phyloP scores from a whole-genome alignment of 2,797 vertebrate species.

The Acanthurus leucopareius region DNA sequence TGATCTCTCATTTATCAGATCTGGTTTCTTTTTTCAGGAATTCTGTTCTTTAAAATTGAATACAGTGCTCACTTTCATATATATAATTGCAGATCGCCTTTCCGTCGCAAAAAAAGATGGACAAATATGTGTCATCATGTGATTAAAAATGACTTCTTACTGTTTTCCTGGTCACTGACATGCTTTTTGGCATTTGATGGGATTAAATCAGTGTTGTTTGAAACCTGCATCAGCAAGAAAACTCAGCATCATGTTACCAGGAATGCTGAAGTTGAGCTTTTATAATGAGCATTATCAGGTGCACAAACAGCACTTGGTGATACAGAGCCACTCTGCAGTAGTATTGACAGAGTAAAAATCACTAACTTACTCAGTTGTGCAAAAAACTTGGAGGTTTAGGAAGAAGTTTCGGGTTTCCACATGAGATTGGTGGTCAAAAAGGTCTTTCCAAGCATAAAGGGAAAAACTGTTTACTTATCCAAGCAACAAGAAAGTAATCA shows the following conservation, averaged over 20 bases:
- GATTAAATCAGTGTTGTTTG: constrained; percentile 5
- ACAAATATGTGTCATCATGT: background rate
- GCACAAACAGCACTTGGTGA: constrained; percentile 43
- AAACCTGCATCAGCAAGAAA: constrained; percentile 38
- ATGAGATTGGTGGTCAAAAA: constrained; percentile 20
- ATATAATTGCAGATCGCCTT: background rate
- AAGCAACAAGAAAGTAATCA: constrained; percentile 29
- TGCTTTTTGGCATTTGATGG: constrained; percentile 1
- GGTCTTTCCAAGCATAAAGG: constrained; percentile 19
- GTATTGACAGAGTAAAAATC: constrained; percentile 41
- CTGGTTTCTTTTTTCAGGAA: background rate
- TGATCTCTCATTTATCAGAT: constrained; percentile 15
- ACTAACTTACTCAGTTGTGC: constrained; percentile 45
- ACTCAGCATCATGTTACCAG: constrained; percentile 21
- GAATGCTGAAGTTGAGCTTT: constrained; percentile 47
- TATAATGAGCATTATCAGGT: constrained; percentile 45
- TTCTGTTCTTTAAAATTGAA: background rate
- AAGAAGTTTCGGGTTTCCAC: constrained; percentile 11
- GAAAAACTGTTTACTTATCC: constrained; percentile 45
- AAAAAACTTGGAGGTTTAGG: constrained; percentile 37
- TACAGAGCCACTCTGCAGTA: constrained; percentile 13
- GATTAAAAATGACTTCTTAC: background rate
- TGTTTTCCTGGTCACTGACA: background rate
- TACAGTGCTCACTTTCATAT: background rate
- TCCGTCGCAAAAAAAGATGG: background rate